These are phyloP conservation scores for Magallana ariakensis DNA, from an alignment of 1,140 invertebrate species.

Conservation along the genomic window DNA sequence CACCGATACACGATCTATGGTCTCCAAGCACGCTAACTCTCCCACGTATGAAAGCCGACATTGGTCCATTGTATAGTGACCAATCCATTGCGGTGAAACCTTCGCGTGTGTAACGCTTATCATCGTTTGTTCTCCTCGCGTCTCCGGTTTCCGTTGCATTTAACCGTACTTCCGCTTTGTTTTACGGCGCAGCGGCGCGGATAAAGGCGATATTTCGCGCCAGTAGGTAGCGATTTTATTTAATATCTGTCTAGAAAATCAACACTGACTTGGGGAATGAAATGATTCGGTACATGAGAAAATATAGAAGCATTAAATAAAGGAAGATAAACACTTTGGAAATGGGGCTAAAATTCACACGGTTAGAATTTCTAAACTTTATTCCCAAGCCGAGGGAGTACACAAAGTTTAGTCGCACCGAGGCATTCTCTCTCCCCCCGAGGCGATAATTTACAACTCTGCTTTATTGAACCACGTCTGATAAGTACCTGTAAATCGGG, in stretches of 20 bases:
- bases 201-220: too few species aligned
- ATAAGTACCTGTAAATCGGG: neutral
- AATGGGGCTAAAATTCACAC: neutral
- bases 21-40: too few species aligned
- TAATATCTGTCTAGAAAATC: too few species aligned
- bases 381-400: neutral
- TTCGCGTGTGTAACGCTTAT: conserved; percentile 3
- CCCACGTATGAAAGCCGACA: too few species aligned
- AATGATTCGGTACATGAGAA: neutral
- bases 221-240: too few species aligned
- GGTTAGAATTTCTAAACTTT: neutral
- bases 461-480: neutral
- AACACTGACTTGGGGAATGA: neutral
- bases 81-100: too few species aligned
- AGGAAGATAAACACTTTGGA: neutral
- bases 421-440: neutral
- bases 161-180: neutral
- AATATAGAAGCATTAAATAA: neutral
- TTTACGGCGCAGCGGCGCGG: neutral
- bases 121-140: neutral
- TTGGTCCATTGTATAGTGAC: too few species aligned
- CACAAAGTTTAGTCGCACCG: neutral
- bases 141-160: neutral
- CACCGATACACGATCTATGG: too few species aligned
- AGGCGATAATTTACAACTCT: neutral